A percentile compares a stretch with the other conserved stretches of the same genome.
phyloP scores from a whole-genome alignment of 2,113 vertebrate species.

The Cairina moschata region DNA sequence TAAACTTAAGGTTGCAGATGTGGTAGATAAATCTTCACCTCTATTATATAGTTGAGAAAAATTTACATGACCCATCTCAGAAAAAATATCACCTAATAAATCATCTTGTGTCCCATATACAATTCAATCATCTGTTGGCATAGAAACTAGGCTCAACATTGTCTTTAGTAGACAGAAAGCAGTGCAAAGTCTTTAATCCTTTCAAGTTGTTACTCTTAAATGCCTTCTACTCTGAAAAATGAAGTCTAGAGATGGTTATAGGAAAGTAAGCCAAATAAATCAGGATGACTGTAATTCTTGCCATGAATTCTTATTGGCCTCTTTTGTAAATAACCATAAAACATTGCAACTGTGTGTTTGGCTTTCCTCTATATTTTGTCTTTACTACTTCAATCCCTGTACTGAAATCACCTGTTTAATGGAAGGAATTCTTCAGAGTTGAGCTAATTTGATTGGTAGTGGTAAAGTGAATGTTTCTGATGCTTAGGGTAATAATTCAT shows the following conservation, averaged over 20 bases:
- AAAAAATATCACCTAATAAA: neutral
- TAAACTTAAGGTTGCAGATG: neutral
- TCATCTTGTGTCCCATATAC: neutral
- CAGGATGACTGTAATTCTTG: neutral
- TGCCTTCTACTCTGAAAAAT: neutral
- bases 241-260: neutral
- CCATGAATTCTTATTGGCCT: neutral
- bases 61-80: neutral
- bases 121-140: neutral
- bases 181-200: neutral
- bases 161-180: neutral
- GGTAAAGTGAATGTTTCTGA: neutral
- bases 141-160: neutral
- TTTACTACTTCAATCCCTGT: neutral
- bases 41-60: neutral
- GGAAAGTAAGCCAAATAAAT: conserved; percentile 15
- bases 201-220: neutral
- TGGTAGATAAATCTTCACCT: neutral
- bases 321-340: neutral
- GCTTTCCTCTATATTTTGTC: neutral
- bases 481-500: neutral
- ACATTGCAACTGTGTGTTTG: neutral
- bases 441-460: neutral
- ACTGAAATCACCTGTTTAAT: neutral
- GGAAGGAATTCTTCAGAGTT: neutral